A percentile compares a stretch with the other conserved stretches of the same genome.
Conservation (phyloP, 2,888 invertebrate species). For the Pseudococcus viburni region DNA sequence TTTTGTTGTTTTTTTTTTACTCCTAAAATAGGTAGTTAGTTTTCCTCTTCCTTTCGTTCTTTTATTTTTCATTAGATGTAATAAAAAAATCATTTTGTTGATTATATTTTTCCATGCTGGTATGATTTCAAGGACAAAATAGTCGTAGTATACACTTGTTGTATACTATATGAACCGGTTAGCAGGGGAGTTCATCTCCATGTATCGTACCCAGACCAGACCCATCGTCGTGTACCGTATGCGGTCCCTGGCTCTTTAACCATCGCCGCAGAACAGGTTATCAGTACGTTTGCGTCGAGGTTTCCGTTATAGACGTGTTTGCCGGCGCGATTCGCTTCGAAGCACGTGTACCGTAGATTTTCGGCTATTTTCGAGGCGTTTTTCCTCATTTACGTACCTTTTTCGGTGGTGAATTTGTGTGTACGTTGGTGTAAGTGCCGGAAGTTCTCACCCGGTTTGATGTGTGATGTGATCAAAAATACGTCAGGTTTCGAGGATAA, state of each 20-base stretch:
- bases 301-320: constrained; percentile 44
- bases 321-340: constrained; percentile 3
- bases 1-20: not conserved
- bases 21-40: not conserved
- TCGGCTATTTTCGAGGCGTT: constrained; percentile 2
- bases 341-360: constrained; percentile 13
- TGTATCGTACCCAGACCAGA: not conserved
- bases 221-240: constrained; percentile 33
- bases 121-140: constrained; percentile 51
- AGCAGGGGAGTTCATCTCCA: constrained; percentile 22
- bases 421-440: not conserved
- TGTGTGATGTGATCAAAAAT: not conserved
- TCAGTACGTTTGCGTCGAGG: constrained; percentile 8
- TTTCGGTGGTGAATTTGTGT: constrained; percentile 10
- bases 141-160: constrained; percentile 36
- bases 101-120: constrained; percentile 31
- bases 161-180: constrained; percentile 33
- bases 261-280: constrained; percentile 28
- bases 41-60: not conserved
- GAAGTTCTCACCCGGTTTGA: constrained; percentile 17
- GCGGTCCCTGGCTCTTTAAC: not conserved
- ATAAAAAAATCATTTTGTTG: constrained; percentile 50
- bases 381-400: not conserved
- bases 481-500: not conserved
- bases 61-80: constrained; percentile 26